Percentiles rank a stretch among this genome's conserved stretches.
phyloP scores from a whole-genome alignment of 2,888 invertebrate genomes.

The Panorpa germanica region DNA sequence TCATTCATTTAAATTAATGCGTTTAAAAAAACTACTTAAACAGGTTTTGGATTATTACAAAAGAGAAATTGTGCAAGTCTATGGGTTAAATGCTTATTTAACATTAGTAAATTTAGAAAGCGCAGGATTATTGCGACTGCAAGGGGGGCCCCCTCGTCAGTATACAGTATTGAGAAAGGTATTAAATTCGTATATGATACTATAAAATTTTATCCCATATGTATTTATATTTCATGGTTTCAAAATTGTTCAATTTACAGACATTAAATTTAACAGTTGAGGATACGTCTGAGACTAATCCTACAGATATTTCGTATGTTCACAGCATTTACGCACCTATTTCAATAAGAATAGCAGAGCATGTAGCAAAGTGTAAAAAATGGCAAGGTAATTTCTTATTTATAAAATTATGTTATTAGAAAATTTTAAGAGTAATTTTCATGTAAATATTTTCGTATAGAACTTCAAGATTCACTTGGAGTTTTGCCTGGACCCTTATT shows the following conservation, averaged over 20 bases:
- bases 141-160: conserved; percentile 50
- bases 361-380: conserved; percentile 53
- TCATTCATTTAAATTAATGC: background rate
- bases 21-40: conserved; percentile 4
- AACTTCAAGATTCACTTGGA: conserved; percentile 66
- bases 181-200: conserved; percentile 8
- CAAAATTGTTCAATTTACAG: conserved; percentile 20
- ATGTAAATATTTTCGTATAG: conserved; percentile 26
- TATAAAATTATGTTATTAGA: conserved; percentile 1
- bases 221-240: conserved; percentile 6
- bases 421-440: conserved; percentile 4
- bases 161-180: conserved; percentile 63
- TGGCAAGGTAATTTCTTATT: conserved; percentile 36
- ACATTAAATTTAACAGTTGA: conserved; percentile 73
- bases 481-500: conserved; percentile 63
- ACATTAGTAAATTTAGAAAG: conserved; percentile 75
- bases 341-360: conserved; percentile 70
- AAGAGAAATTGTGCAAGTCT: conserved; percentile 59
- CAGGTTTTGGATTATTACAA: conserved; percentile 41
- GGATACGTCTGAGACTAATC: conserved; percentile 65
- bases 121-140: conserved; percentile 58
- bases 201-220: conserved; percentile 2
- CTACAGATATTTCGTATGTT: conserved; percentile 78
- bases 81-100: conserved; percentile 69
- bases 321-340: conserved; percentile 89